Evolutionary conservation across 2,113 vertebrate species (phyloP).

Genomic region (Sarotherodon lohbergeri): DNA sequence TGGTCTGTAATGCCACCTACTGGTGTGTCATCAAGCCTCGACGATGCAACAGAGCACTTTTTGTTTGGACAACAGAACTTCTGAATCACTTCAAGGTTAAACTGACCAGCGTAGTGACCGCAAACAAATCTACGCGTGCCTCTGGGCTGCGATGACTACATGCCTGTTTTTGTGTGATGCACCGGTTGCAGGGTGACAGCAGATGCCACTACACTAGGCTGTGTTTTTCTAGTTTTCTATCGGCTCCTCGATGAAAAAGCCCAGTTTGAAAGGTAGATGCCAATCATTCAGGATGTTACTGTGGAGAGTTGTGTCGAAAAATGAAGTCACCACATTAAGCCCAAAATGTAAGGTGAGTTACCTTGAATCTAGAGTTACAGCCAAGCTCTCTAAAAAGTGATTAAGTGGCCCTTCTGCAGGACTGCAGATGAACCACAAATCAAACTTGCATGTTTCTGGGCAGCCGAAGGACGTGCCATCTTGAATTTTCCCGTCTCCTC

Average conservation of each 20-base stretch:
- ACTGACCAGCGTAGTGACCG: background rate
- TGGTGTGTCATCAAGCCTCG: slow-evolving; percentile 13
- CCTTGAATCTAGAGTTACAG: background rate
- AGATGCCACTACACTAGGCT: background rate
- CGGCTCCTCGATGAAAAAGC: background rate
- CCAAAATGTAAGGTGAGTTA: background rate
- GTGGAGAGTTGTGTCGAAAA: background rate
- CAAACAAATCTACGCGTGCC: background rate
- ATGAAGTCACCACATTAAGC: background rate
- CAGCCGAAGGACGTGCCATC: background rate
- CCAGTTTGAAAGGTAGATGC: background rate
- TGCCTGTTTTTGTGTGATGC: background rate
- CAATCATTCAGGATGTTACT: background rate
- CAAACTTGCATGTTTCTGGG: background rate
- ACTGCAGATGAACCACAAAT: background rate
- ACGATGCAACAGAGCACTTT: background rate
- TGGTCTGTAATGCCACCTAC: slow-evolving; percentile 61
- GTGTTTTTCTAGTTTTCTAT: background rate
- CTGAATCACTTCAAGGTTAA: background rate
- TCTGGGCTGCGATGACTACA: background rate
- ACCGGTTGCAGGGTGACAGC: background rate
- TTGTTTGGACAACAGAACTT: background rate
- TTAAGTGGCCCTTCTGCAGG: background rate
- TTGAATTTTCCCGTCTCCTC: background rate
- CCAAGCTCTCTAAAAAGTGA: background rate